phyloP scores from a whole-genome alignment of 2,888 invertebrate species.

The Agonopterix heracliana region DNA sequence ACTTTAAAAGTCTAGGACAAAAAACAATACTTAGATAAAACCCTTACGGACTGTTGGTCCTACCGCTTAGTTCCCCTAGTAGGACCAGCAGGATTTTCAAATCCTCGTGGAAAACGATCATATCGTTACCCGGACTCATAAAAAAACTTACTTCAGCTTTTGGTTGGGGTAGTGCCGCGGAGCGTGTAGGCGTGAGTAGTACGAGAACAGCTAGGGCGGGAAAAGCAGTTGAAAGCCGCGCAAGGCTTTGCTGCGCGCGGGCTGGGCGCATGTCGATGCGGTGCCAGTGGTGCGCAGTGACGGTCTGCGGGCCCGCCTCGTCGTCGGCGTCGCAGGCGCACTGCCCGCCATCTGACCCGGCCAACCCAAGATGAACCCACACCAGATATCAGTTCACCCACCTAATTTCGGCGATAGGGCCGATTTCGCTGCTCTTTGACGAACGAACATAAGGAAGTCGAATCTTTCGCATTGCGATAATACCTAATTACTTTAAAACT shows the following conservation, averaged over 20 bases:
- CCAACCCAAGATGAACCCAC: conserved; percentile 57
- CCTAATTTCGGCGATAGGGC: conserved; percentile 66
- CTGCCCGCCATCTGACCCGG: conserved; percentile 56
- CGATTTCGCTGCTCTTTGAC: conserved; percentile 39
- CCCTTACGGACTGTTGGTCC: too few species aligned
- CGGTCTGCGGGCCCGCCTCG: conserved; percentile 36
- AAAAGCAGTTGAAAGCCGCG: conserved; percentile 13
- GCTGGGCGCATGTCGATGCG: conserved; percentile 52
- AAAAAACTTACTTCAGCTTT: conserved; percentile 23
- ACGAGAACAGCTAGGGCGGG: conserved; percentile 11
- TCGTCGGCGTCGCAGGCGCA: conserved; percentile 30
- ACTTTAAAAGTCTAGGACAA: too few species aligned
- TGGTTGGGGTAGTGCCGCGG: conserved; percentile 1
- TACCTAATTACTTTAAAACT: conserved; percentile 6
- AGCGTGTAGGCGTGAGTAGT: conserved; percentile 10
- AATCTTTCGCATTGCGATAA: conserved; percentile 20
- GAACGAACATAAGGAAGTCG: conserved; percentile 41
- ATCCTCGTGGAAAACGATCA: too few species aligned
- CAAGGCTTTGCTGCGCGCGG: conserved; percentile 24
- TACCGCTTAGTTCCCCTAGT: too few species aligned
- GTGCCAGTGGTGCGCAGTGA: conserved; percentile 43
- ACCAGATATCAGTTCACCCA: conserved; percentile 68
- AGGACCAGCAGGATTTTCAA: too few species aligned
- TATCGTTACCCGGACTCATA: background rate
- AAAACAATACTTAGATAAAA: too few species aligned